phyloP scores from a whole-genome alignment of 2,113 vertebrate genomes.

The Caranx melampygus region DNA sequence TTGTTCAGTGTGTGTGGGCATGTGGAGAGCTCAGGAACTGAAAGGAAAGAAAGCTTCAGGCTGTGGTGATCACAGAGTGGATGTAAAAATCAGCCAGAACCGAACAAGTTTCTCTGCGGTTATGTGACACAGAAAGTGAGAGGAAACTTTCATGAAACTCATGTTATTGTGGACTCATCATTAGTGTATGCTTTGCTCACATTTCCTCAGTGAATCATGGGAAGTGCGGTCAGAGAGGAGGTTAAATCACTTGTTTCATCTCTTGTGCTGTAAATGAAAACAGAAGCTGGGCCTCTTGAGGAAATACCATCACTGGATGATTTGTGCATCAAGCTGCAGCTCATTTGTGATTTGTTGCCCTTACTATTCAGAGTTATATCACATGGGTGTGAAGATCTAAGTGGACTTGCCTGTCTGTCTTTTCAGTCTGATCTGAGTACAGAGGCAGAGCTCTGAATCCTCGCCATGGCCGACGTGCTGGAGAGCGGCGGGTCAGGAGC shows the following conservation, averaged over 20 bases:
- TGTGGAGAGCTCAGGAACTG: slow-evolving; percentile 30
- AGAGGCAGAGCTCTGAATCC: slow-evolving; percentile 53
- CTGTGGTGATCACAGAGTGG: neutral
- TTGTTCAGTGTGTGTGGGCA: slow-evolving; percentile 77
- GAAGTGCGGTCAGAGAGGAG: slow-evolving; percentile 66
- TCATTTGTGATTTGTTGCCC: slow-evolving; percentile 2
- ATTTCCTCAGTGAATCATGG: slow-evolving; percentile 75
- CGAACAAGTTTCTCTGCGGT: slow-evolving; percentile 14
- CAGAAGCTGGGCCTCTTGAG: slow-evolving; percentile 40
- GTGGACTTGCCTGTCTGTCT: neutral
- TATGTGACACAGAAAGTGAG: slow-evolving; percentile 32
- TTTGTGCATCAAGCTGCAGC: neutral
- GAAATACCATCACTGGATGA: slow-evolving; percentile 3
- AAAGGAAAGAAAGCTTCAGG: slow-evolving; percentile 18
- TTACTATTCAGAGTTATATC: neutral
- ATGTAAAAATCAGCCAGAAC: neutral
- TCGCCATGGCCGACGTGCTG: slow-evolving; percentile 83
- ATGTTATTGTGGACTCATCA: slow-evolving; percentile 56
- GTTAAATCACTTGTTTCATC: slow-evolving; percentile 33
- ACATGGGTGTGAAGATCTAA: neutral
- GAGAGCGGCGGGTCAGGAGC: slow-evolving; percentile 76
- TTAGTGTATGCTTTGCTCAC: slow-evolving; percentile 58
- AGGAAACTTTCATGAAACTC: slow-evolving; percentile 61
- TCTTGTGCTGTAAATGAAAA: slow-evolving; percentile 56
- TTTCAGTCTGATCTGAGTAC: slow-evolving; percentile 39